These are phyloP conservation scores for Nannobrachium achirus DNA, from an alignment of 2,113 vertebrate genomes.

Conservation along the genomic window DNA sequence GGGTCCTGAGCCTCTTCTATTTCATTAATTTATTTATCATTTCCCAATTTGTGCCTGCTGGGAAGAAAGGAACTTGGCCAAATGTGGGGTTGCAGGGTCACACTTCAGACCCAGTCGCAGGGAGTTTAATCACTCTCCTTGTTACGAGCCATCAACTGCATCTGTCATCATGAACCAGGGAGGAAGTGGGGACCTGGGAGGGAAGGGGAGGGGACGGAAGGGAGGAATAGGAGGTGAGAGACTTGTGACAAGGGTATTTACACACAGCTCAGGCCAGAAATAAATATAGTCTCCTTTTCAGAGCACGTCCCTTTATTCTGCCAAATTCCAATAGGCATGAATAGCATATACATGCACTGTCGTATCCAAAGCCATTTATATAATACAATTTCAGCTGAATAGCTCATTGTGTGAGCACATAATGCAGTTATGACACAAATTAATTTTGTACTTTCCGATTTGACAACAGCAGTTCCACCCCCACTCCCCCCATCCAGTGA, in stretches of 20 bases:
- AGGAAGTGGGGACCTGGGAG: conserved; percentile 11
- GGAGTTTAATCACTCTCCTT: conserved; percentile 51
- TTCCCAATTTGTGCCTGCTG: conserved; percentile 45
- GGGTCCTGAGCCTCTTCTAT: conserved; percentile 64
- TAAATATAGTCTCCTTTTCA: conserved; percentile 58
- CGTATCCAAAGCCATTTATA: conserved; percentile 59
- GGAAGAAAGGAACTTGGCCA: conserved; percentile 42
- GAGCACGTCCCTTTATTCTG: conserved; percentile 53
- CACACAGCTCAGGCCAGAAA: conserved; percentile 18
- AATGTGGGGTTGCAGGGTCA: conserved; percentile 55
- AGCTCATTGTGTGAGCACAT: conserved; percentile 60
- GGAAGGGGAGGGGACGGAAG: conserved; percentile 12
- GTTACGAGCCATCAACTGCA: conserved; percentile 56
- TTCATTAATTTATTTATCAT: conserved; percentile 75
- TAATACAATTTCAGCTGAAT: conserved; percentile 67
- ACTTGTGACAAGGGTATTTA: conserved; percentile 48
- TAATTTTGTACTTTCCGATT: conserved; percentile 55
- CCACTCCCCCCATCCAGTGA: conserved; percentile 12
- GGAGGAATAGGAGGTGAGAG: conserved; percentile 35
- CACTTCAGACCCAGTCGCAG: conserved; percentile 43
- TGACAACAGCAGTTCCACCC: conserved; percentile 37
- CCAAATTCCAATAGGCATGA: conserved; percentile 63
- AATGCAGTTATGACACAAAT: conserved; percentile 63
- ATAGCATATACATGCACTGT: conserved; percentile 55
- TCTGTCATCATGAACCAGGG: conserved; percentile 48